Evolutionary conservation across 2,888 invertebrate genomes (phyloP), one percentile per base, ranked within the genome.

Genomic region (Quadroppia sp.): DNA sequence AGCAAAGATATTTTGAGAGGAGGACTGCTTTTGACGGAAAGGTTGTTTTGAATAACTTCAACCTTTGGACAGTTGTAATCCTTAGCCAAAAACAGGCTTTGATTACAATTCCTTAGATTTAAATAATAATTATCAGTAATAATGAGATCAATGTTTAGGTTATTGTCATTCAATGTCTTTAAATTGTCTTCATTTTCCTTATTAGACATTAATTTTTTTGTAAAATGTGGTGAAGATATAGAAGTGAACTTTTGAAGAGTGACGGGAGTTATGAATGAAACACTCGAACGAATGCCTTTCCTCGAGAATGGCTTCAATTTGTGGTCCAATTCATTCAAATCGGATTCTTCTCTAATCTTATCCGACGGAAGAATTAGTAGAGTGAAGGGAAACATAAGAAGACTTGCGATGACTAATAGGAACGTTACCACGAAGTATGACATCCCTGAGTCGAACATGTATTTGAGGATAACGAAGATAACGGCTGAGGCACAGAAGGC

Each of bases 401-500:
- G 72, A 74, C 78, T 78, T 28, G 76, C 50, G 1, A 75, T 67
- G 17, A 76, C 76, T 71, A 78, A 53, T 11, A 77, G 40, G 42
- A 76, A 75, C 36, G 76, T 75, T 2, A 74, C 74, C 76, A 75
- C 74, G 36, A 75, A 78, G 75, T 77, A 78, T 0, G 77, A 73
- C 0, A 78, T 48, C 0, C 78, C 77, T 11, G 72, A 74, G 53
- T 78, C 78, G 15, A 72, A 78, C 11, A 76, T 71, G 32, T 78
- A 77, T 75, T 78, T 77, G n/a, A 78, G 73, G 23, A 77, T 72
- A 15, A 77, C 78, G 61, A 78, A 78, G 9, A 77, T 74, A 71
- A 77, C 56, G 71, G 78, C 25, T 69, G 78, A 78, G 20, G 78
- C 78, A 20, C 76, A 75, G 70, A 78, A 78, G 1, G 78, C 78